These are phyloP conservation scores for Sminthurinus signatus DNA, from an alignment of 1,140 invertebrate species.

Conservation along the genomic window DNA sequence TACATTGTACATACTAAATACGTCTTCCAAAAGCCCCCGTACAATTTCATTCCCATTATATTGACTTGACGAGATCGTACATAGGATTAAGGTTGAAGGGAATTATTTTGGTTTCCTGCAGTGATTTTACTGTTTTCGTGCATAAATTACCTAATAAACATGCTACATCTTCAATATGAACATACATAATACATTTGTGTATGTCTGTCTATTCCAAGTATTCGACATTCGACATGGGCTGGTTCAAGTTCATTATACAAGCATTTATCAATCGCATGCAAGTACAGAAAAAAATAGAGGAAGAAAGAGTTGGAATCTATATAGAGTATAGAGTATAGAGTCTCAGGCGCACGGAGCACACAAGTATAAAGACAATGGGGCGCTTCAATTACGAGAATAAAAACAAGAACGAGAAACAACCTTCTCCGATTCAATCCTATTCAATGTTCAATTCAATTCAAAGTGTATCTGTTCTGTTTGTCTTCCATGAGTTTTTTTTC, in stretches of 20 bases:
- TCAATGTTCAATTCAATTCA: no score
- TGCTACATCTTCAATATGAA: background rate
- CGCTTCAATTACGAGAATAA: constrained; percentile 4
- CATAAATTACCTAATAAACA: constrained; percentile 4
- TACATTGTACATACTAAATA: no score
- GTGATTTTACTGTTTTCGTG: constrained; percentile 5
- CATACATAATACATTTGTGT: background rate
- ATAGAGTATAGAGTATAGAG: background rate
- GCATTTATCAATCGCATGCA: no score
- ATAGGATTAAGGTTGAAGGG: constrained; percentile 2
- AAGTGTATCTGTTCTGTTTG: no score
- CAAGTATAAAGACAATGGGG: constrained; percentile 7
- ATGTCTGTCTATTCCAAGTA: background rate
- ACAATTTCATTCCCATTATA: no score
- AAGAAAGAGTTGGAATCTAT: no score
- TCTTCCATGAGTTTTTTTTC: background rate
- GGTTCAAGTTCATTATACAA: background rate
- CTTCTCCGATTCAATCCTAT: background rate
- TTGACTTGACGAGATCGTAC: no score
- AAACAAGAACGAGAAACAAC: no score
- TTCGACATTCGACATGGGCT: constrained; percentile 2
- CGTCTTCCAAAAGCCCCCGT: no score
- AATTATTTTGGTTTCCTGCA: constrained; percentile 5
- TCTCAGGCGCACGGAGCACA: background rate
- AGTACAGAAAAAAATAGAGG: no score